Conservation (phyloP, 2,113 vertebrate species). For the Serilophus lunatus region DNA sequence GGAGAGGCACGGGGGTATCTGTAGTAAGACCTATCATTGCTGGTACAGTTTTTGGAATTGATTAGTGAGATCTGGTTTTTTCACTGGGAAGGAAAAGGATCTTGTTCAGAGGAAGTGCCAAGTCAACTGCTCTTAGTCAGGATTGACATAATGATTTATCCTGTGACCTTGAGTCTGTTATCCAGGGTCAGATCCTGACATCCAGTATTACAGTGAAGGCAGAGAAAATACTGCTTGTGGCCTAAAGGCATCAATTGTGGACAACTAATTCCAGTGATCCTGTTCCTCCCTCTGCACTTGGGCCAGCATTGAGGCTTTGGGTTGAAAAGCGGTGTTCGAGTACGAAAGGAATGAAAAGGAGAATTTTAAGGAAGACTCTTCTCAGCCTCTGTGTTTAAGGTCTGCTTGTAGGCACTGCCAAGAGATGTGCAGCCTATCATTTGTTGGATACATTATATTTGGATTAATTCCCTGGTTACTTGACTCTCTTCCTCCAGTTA, state of each 20-base stretch:
- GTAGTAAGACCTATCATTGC: neutral
- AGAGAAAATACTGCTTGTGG: neutral
- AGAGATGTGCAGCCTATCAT: neutral
- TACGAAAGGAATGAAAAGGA: neutral
- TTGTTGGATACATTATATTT: neutral
- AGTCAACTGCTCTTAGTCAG: neutral
- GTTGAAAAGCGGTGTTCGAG: neutral
- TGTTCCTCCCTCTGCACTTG: neutral
- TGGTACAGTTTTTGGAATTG: neutral
- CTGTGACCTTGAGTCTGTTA: conserved; percentile 29
- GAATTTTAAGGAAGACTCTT: neutral
- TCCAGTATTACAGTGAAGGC: neutral
- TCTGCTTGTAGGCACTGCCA: conserved; percentile 1
- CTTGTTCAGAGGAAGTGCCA: neutral
- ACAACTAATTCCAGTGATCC: neutral
- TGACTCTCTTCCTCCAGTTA: neutral
- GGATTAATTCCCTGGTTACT: conserved; percentile 6
- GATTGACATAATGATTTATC: neutral
- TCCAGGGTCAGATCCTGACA: neutral
- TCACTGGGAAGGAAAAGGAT: neutral
- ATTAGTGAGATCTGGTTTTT: neutral
- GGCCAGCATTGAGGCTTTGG: neutral
- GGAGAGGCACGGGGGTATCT: neutral
- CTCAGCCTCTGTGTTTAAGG: neutral
- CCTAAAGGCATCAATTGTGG: neutral